Evolutionary conservation across 1,140 invertebrate species (phyloP), one percentile per base, ranked within the genome.

Genomic region (Hycleus cichorii): DNA sequence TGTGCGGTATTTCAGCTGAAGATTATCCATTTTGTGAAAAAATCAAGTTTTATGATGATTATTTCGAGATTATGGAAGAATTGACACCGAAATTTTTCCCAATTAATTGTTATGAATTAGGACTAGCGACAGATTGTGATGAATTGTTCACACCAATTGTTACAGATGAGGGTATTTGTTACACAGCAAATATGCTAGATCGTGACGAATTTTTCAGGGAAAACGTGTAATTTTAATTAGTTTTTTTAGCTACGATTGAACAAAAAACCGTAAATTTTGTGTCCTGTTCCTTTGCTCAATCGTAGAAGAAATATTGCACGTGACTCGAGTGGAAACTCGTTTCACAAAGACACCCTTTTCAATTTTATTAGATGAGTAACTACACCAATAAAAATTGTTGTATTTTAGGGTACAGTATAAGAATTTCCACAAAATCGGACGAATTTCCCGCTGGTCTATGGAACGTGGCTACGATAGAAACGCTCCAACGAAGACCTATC

Each of bases 401-500:
- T 18, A 18, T 32, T 32, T 32, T 18, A 64, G 63, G 38, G n/a
- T 52, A 12, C 47, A 59, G 24, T 64, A 49, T 57, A 11, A 49
- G 4, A 47, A 64, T 50, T 64, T 56, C 42, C 26, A 47, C 8
- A 44, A 42, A 32, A 45, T 25, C n/a, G 50, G 46, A 8, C 24
- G 38, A n/a, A 43, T 39, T 39, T 24, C 10, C 26, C 47, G 57
- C 24, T 80, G 79, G 79, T 74, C 69, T 5, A 53, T 78, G 43
- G 76, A 77, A 39, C 59, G 69, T 6, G 79, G 78, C 1, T 80
- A 75, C 56, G 10, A 32, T 9, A 51, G 71, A 8, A 54, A 68
- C 47, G 71, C 72, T 9, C 62, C 65, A 0, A 60, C 74, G 24
- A 70, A 79, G n/a, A 63, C 75, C 2, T 78, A 77, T 69, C 79